Evolutionary conservation across 2,888 invertebrate species (phyloP), one percentile per base, ranked within the genome.

Genomic region (Drosophila subquinaria): DNA sequence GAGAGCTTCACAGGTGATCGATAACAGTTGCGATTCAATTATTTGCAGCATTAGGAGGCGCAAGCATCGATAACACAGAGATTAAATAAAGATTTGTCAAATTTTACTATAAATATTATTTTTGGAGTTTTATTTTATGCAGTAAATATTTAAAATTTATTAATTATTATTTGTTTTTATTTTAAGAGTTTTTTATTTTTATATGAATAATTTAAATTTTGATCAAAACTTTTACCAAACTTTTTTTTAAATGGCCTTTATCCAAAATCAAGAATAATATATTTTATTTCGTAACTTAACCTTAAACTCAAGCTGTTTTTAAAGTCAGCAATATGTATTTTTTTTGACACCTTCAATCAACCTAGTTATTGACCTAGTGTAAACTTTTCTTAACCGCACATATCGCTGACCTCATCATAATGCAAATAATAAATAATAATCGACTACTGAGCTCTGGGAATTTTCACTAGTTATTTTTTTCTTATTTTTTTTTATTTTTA

Each of bases 371-470:
- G 45, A 45, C 20, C 59, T 42, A 73, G 33, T 52, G 78, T 38
- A 56, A 33, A 53, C 68, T 45, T 43, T 27, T 38, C n/a, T 38
- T 40, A 47, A 6, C 11, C 50, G 20, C 50, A 51, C 13, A 20
- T 15, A 48, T 33, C 27, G 59, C 53, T 74, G 59, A 78, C 45
- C 64, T 78, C 74, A 70, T 57, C 59, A 40, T 8, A 36, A 63
- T n/a, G 35, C 27, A 79, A 79, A 78, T 62, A 76, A 48, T 27
- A 79, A 79, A 78, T 62, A 76, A 56, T 52, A 60, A 56, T 56
- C 51, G 40, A 43, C 62, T 51, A 60, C 53, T 61, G 50, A 51
- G 47, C 65, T 69, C 61, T 63, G 51, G 59, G 38, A 30, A 60
- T 69, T 63, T 55, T 56, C 40, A 51, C 45, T 20, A 23, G 13